A percentile compares a stretch with the other conserved stretches of the same genome.
Evolutionary conservation across 2,888 invertebrate species (phyloP).

Genomic region (Leptura quadrifasciata): DNA sequence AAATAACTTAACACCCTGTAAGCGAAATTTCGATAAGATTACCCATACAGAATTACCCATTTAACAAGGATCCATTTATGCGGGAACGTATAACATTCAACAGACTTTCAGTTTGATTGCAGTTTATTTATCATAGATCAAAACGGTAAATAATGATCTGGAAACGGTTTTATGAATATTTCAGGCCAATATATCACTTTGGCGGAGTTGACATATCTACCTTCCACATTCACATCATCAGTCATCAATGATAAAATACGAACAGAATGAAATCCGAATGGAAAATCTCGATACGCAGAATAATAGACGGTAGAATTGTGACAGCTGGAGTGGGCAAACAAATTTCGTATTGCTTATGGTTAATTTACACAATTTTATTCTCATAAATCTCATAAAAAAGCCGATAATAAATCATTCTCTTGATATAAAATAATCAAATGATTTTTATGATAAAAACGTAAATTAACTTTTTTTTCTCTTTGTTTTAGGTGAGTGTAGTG

Average conservation of each 20-base stretch:
- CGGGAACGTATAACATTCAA: neutral
- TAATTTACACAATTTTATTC: slow-evolving; percentile 12
- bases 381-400: slow-evolving; percentile 2
- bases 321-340: slow-evolving; percentile 31
- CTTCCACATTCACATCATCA: slow-evolving; percentile 44
- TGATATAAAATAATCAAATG: neutral
- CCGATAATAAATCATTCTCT: neutral
- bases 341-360: slow-evolving; percentile 15
- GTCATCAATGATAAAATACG: slow-evolving; percentile 42
- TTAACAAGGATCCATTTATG: neutral
- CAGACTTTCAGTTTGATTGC: slow-evolving; percentile 12
- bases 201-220: slow-evolving; percentile 37
- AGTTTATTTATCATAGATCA: slow-evolving; percentile 18
- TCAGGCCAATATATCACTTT: slow-evolving; percentile 37
- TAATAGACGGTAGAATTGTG: slow-evolving; percentile 24
- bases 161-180: slow-evolving; percentile 38
- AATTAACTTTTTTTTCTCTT: neutral
- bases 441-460: neutral
- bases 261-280: slow-evolving; percentile 15
- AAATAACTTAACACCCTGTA: neutral
- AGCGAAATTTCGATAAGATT: neutral
- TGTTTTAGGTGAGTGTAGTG: neutral
- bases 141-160: slow-evolving; percentile 34
- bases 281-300: slow-evolving; percentile 35
- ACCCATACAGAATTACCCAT: neutral